Evolutionary conservation across 2,113 vertebrate species (phyloP).

Genomic region (Chascanopsetta lugubris): DNA sequence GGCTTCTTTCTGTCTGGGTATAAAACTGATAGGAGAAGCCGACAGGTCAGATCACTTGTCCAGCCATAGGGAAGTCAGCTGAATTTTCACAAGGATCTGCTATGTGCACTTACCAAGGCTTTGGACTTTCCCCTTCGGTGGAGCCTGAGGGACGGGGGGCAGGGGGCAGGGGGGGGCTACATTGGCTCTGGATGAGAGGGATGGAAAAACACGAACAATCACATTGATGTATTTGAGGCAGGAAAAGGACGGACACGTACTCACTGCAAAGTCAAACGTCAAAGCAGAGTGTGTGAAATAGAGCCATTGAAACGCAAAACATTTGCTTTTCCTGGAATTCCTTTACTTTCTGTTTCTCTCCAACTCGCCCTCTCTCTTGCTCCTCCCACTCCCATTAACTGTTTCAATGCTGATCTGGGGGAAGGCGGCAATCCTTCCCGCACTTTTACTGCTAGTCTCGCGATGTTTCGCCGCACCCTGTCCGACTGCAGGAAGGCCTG

Average conservation of each 20-base stretch:
- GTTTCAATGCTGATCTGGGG: too few species aligned
- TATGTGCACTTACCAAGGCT: background rate
- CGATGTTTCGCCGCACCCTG: too few species aligned
- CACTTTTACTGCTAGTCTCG: background rate
- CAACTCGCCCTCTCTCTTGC: background rate
- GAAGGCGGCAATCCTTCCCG: background rate
- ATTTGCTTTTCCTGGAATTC: background rate
- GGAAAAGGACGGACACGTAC: too few species aligned
- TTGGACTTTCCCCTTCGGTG: background rate
- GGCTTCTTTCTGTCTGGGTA: constrained; percentile 1
- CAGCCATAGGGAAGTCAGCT: constrained; percentile 13
- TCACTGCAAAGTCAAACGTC: too few species aligned
- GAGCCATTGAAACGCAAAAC: background rate
- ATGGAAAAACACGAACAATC: too few species aligned
- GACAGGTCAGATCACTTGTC: constrained; percentile 1
- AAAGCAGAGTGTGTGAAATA: too few species aligned
- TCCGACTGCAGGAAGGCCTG: too few species aligned
- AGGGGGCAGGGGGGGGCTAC: too few species aligned
- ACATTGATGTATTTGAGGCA: too few species aligned
- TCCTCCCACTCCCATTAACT: background rate
- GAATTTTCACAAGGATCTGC: constrained; percentile 4
- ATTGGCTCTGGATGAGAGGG: too few species aligned
- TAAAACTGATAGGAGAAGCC: constrained; percentile 50
- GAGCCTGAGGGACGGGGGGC: too few species aligned
- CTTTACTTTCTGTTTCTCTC: background rate